These are phyloP conservation scores for Tribolium castaneum DNA, from an alignment of 1,140 invertebrate genomes.

Conservation along the genomic window DNA sequence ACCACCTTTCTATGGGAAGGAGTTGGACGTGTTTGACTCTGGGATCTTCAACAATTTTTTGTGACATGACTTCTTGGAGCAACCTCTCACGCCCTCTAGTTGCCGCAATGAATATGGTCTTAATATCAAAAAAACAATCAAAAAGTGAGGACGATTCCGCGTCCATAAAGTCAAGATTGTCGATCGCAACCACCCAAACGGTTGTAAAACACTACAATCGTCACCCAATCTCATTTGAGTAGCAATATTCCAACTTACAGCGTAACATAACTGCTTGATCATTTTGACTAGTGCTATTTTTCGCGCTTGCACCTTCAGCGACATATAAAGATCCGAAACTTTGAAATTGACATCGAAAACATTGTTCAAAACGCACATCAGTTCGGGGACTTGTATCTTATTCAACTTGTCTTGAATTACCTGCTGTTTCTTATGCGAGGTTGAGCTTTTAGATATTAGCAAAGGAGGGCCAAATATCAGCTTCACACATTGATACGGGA, in stretches of 20 bases:
- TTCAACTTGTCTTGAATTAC: slow-evolving; percentile 61
- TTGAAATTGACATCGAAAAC: slow-evolving; percentile 69
- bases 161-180: slow-evolving; percentile 68
- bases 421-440: slow-evolving; percentile 62
- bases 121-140: slow-evolving; percentile 61
- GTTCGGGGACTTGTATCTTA: slow-evolving; percentile 58
- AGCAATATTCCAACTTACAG: not conserved
- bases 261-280: slow-evolving; percentile 38
- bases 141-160: slow-evolving; percentile 67
- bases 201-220: slow-evolving; percentile 58
- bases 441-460: slow-evolving; percentile 60
- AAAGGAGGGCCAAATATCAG: slow-evolving; percentile 65
- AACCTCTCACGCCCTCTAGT: slow-evolving; percentile 53
- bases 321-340: slow-evolving; percentile 59
- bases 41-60: slow-evolving; percentile 52
- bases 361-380: slow-evolving; percentile 67
- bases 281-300: slow-evolving; percentile 62
- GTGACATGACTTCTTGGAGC: slow-evolving; percentile 8
- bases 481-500: slow-evolving; percentile 63
- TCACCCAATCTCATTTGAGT: no score
- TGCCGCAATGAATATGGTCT: slow-evolving; percentile 52
- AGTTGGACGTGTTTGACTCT: slow-evolving; percentile 58
- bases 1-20: slow-evolving; percentile 66
- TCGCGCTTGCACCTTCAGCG: slow-evolving; percentile 55
- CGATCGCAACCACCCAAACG: slow-evolving; percentile 67